Evolutionary conservation across 2,888 invertebrate genomes (phyloP).

Genomic region (Schizaphis graminum): DNA sequence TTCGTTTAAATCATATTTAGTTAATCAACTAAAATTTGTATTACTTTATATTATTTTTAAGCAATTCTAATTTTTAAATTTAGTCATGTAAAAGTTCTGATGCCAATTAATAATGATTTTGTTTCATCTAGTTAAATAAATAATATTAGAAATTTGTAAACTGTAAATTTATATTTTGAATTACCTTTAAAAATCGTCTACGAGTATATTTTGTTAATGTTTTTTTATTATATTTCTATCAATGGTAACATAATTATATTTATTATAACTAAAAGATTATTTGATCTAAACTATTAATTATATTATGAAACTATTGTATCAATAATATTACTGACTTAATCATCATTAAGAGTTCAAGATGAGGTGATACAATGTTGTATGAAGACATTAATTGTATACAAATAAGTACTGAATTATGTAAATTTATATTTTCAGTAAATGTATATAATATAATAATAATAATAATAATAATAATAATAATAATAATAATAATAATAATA

Average conservation of each 20-base stretch:
- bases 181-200: not conserved
- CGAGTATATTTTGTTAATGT: not conserved
- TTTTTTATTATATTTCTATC: not conserved
- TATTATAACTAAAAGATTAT: not conserved
- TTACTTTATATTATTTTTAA: not conserved
- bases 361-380: not conserved
- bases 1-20: not conserved
- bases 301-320: not conserved
- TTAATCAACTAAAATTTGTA: not conserved
- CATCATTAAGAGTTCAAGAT: not conserved
- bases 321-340: not conserved
- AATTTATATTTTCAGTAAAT: slow-evolving; percentile 20
- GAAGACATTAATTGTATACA: not conserved
- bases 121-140: not conserved
- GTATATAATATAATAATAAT: no score
- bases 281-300: not conserved
- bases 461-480: no score
- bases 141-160: not conserved
- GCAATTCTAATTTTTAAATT: not conserved
- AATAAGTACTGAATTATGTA: slow-evolving; percentile 13
- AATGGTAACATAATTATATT: not conserved
- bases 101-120: not conserved
- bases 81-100: not conserved
- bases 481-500: no score
- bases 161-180: not conserved